Evolutionary conservation across 2,888 invertebrate genomes (phyloP).

Genomic region (Cyaniris semiargus): DNA sequence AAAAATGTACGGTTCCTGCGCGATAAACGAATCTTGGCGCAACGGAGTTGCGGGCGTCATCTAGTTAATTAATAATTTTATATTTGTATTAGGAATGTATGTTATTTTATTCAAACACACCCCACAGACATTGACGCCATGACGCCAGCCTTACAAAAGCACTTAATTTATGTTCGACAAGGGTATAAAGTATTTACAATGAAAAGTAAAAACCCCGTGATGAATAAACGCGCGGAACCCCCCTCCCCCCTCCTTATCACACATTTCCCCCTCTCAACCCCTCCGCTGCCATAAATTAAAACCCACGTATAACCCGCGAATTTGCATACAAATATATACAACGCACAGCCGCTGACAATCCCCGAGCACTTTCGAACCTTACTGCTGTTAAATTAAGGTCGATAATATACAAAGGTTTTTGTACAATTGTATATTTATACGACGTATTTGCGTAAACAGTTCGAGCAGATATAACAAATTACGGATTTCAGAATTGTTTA

Average conservation of each 20-base stretch:
- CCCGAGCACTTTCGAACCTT: not conserved
- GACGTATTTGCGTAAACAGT: not conserved
- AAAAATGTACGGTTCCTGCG: no score
- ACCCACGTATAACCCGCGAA: not conserved
- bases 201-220: not conserved
- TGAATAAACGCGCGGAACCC: not conserved
- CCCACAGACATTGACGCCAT: no score
- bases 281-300: slow-evolving; percentile 11
- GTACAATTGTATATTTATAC: not conserved
- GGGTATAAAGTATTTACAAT: slow-evolving; percentile 8
- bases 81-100: no score
- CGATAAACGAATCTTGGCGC: no score
- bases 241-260: not conserved
- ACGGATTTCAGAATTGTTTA: not conserved
- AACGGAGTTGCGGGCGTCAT: no score
- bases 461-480: not conserved
- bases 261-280: not conserved
- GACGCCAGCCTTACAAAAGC: no score
- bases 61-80: no score
- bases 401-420: not conserved
- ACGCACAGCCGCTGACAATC: not conserved
- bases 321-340: slow-evolving; percentile 1
- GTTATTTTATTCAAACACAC: no score
- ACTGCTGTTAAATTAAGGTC: not conserved
- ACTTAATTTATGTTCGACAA: no score